Conservation (phyloP, 2,797 vertebrate genomes). For the Ptychadena robeensis region DNA sequence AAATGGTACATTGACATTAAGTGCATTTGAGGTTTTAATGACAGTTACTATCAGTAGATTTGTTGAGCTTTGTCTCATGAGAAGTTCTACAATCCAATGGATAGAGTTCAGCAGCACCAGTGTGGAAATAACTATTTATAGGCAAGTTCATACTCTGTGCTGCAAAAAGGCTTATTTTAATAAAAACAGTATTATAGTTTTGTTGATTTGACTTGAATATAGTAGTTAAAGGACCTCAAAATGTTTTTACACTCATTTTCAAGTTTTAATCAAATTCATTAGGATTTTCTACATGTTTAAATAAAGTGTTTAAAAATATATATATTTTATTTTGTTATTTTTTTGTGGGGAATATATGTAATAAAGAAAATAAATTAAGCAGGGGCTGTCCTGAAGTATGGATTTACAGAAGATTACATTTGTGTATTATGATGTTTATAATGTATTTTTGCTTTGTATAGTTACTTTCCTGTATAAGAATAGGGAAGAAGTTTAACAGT, state of each 20-base stretch:
- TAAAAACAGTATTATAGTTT: conserved; percentile 14
- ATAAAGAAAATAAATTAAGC: no score
- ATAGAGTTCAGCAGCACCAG: background rate
- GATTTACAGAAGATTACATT: background rate
- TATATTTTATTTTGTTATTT: background rate
- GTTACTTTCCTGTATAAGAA: background rate
- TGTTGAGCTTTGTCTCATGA: background rate
- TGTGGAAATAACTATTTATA: background rate
- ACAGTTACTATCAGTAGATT: background rate
- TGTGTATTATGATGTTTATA: background rate
- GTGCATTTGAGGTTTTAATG: background rate
- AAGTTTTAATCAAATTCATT: conserved; percentile 13
- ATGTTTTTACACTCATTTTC: no score
- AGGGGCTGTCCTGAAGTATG: no score
- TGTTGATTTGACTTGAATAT: background rate
- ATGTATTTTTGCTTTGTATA: background rate
- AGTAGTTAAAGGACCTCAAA: background rate
- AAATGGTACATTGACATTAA: background rate
- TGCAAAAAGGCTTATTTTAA: conserved; percentile 13
- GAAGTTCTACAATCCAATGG: background rate
- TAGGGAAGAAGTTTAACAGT: no score
- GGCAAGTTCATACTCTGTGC: background rate
- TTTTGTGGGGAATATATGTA: background rate
- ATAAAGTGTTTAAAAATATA: no score
- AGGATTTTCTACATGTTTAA: conserved; percentile 25